Conservation (phyloP, 2,797 vertebrate genomes). For the Peromyscus eremicus region DNA sequence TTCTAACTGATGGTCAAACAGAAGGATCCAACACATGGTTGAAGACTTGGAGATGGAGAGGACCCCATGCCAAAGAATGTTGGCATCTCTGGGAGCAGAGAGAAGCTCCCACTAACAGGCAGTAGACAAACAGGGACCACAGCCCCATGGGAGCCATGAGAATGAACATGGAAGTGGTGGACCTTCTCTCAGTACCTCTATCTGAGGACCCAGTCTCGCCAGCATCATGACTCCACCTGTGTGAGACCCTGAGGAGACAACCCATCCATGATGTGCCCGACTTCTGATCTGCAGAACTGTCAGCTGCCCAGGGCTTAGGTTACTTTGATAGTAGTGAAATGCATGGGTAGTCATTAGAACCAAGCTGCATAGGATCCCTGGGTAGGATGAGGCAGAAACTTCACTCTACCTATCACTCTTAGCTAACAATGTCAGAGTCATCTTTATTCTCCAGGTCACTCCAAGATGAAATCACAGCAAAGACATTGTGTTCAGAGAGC, state of each 20-base stretch:
- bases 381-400: neutral
- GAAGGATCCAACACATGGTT: neutral
- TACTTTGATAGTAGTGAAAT: neutral
- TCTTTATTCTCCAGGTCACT: neutral
- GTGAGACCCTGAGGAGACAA: neutral
- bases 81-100: neutral
- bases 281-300: neutral
- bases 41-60: neutral
- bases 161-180: neutral
- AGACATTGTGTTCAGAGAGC: neutral
- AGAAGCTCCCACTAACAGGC: neutral
- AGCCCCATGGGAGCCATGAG: neutral
- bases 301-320: neutral
- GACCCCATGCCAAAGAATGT: neutral
- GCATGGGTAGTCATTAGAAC: neutral
- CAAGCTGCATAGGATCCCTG: neutral
- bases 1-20: conserved; percentile 1
- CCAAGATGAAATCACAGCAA: neutral
- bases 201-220: neutral
- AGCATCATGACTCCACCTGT: neutral
- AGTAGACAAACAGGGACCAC: neutral
- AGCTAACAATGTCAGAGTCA: neutral
- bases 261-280: neutral
- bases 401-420: neutral
- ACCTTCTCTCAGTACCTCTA: neutral